Evolutionary conservation across 1,140 invertebrate genomes (phyloP).

Genomic region (Pomphorhynchus laevis): DNA sequence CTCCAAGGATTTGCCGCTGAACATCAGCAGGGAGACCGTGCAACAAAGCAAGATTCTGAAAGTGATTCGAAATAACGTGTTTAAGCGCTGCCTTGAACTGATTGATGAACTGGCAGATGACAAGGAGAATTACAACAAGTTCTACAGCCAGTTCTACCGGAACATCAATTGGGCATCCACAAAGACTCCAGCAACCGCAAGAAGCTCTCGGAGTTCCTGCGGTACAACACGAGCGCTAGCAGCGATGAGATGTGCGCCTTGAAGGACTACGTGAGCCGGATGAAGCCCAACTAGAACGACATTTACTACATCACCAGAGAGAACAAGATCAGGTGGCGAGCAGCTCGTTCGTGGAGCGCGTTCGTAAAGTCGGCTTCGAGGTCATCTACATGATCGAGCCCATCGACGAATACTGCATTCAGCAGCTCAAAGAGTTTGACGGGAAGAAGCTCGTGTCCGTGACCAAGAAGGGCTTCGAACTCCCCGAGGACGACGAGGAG

Average conservation of each 20-base stretch:
- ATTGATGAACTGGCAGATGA: constrained; percentile 76
- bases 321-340: constrained; percentile 52
- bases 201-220: constrained; percentile 54
- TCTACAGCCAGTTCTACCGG: constrained; percentile 87
- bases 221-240: constrained; percentile 61
- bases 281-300: constrained; percentile 87
- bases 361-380: constrained; percentile 79
- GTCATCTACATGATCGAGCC: constrained; percentile 94
- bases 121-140: constrained; percentile 88
- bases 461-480: constrained; percentile 75
- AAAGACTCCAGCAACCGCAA: constrained; percentile 71
- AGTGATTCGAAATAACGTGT: constrained; percentile 78
- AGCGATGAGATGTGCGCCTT: constrained; percentile 63
- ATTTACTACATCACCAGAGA: constrained; percentile 96
- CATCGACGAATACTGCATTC: constrained; percentile 90
- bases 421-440: constrained; percentile 84
- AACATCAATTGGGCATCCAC: constrained; percentile 88
- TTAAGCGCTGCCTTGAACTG: constrained; percentile 81
- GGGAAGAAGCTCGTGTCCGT: constrained; percentile 74
- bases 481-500: constrained; percentile 47
- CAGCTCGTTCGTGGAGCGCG: constrained; percentile 86
- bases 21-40: constrained; percentile 90
- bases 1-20: constrained; percentile 73
- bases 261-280: constrained; percentile 70
- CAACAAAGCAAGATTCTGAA: constrained; percentile 95